phyloP scores from a whole-genome alignment of 2,113 vertebrate species.

The Apus apus region DNA sequence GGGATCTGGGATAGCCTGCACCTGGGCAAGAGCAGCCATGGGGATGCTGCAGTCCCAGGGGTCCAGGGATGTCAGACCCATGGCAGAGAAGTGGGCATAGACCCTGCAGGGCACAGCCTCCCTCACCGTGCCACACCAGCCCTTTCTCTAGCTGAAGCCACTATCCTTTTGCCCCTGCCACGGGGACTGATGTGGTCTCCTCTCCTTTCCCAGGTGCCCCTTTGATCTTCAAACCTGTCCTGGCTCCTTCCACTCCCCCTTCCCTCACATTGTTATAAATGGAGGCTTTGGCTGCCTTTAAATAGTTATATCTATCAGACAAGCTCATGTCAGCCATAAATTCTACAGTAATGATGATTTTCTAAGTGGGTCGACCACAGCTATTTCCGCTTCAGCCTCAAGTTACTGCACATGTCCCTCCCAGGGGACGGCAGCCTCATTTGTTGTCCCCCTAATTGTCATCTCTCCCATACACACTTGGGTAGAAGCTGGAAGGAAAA shows the following conservation, averaged over 20 bases:
- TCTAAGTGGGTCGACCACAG: slow-evolving; percentile 78
- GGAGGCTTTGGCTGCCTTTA: slow-evolving; percentile 74
- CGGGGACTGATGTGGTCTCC: neutral
- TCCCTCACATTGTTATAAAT: slow-evolving; percentile 73
- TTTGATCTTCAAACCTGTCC: slow-evolving; percentile 24
- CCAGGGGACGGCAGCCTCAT: slow-evolving; percentile 17
- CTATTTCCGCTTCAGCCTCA: slow-evolving; percentile 81
- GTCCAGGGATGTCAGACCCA: neutral
- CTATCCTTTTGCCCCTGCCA: fast-evolving
- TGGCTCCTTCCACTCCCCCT: neutral
- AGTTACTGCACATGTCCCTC: slow-evolving; percentile 60
- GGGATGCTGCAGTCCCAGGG: neutral
- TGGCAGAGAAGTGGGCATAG: neutral
- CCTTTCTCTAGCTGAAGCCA: neutral
- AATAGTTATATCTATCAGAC: slow-evolving; percentile 79
- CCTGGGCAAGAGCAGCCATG: fast-evolving
- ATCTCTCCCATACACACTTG: neutral
- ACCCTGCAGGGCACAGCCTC: fast-evolving
- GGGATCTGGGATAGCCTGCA: fast-evolving
- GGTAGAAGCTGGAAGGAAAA: slow-evolving; percentile 16
- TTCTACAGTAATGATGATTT: slow-evolving; percentile 76
- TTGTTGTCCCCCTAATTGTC: slow-evolving; percentile 60
- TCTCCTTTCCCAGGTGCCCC: neutral
- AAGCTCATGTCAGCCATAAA: slow-evolving; percentile 76
- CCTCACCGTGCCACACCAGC: fast-evolving